These are phyloP conservation scores for Pagrus major DNA, from an alignment of 2,113 vertebrate genomes.

Conservation along the genomic window DNA sequence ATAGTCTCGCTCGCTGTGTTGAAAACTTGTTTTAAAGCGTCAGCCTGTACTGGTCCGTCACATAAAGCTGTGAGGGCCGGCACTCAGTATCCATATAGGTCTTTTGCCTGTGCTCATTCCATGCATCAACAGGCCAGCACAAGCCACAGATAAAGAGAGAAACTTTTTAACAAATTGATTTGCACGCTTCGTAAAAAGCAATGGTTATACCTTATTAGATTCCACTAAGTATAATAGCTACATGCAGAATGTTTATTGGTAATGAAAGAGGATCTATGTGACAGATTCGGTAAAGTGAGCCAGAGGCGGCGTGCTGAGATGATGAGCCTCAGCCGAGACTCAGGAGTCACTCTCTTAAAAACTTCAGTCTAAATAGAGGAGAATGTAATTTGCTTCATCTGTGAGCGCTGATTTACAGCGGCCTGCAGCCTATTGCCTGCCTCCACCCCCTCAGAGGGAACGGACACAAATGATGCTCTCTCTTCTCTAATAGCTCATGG, in stretches of 20 bases:
- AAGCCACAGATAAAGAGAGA: slow-evolving; percentile 70
- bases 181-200: slow-evolving; percentile 82
- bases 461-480: slow-evolving; percentile 37
- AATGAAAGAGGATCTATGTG: slow-evolving; percentile 83
- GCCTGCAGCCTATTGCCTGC: slow-evolving; percentile 38
- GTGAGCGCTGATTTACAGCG: slow-evolving; percentile 71
- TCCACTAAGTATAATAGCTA: slow-evolving; percentile 80
- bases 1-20: slow-evolving; percentile 31
- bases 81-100: neutral
- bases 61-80: slow-evolving; percentile 19
- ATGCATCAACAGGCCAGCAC: slow-evolving; percentile 53
- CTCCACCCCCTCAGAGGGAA: slow-evolving; percentile 19
- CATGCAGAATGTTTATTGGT: slow-evolving; percentile 82
- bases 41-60: slow-evolving; percentile 1
- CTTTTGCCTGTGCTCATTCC: slow-evolving; percentile 30
- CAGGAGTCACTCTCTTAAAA: slow-evolving; percentile 68
- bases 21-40: slow-evolving; percentile 35
- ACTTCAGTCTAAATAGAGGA: slow-evolving; percentile 68
- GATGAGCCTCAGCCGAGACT: slow-evolving; percentile 63
- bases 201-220: slow-evolving; percentile 84
- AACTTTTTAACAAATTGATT: slow-evolving; percentile 85
- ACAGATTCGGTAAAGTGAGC: slow-evolving; percentile 67
- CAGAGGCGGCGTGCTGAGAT: slow-evolving; percentile 57
- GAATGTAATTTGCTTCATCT: slow-evolving; percentile 75
- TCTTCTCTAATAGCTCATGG: slow-evolving; percentile 46